Conservation (phyloP, 2,797 vertebrate genomes). For the Lutjanus argentimaculatus region DNA sequence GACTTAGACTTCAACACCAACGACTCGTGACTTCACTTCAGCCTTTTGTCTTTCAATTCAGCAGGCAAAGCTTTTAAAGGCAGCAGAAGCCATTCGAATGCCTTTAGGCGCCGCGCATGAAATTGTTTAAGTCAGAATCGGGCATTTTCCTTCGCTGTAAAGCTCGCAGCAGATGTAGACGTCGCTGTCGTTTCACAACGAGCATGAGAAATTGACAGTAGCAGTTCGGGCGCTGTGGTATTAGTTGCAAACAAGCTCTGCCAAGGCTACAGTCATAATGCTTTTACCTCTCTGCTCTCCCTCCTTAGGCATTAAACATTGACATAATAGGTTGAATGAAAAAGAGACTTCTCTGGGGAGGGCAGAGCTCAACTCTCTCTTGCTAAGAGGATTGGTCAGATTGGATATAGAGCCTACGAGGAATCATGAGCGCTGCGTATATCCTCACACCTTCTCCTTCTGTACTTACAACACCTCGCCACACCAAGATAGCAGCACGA, state of each 20-base stretch:
- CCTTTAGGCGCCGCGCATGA: not conserved
- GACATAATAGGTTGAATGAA: constrained; percentile 63
- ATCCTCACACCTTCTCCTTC: constrained; percentile 56
- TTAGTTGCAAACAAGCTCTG: constrained; percentile 44
- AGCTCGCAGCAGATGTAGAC: constrained; percentile 24
- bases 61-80: too few species aligned
- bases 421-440: constrained; percentile 28
- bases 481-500: constrained; percentile 48
- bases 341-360: constrained; percentile 54
- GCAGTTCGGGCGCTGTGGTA: not conserved
- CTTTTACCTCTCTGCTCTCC: constrained; percentile 46
- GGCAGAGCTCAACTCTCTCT: constrained; percentile 64
- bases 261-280: constrained; percentile 30
- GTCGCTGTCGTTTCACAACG: constrained; percentile 11
- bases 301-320: constrained; percentile 64
- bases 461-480: constrained; percentile 34
- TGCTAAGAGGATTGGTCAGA: constrained; percentile 79
- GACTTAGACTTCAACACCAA: too few species aligned
- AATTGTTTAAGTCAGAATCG: constrained; percentile 31
- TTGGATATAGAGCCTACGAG: constrained; percentile 55
- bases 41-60: too few species aligned
- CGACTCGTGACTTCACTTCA: too few species aligned
- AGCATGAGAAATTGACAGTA: constrained; percentile 16
- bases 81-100: not conserved
- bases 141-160: not conserved